Percentiles rank a stretch among this genome's conserved stretches.
phyloP scores from a whole-genome alignment of 53 echinoderm and acorn worm genomes.

The Echinometra lucunter region DNA sequence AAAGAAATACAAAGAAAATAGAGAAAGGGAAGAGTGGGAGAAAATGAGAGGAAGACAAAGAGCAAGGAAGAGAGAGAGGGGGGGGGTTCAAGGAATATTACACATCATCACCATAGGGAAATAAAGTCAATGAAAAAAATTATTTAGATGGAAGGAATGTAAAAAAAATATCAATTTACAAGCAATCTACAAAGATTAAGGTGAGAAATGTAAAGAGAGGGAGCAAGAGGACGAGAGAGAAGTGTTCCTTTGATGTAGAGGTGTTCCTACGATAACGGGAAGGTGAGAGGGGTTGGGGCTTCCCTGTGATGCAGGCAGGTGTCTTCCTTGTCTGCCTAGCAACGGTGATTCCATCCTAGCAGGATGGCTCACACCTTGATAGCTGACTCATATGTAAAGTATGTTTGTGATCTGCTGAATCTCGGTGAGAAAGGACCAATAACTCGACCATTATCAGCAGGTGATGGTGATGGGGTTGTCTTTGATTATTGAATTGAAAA shows the following conservation, averaged over 20 bases:
- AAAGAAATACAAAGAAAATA: not conserved
- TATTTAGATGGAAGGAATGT: too few species aligned
- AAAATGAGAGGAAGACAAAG: not conserved
- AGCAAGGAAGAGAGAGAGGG: not conserved
- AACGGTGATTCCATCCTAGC: slow-evolving; percentile 21
- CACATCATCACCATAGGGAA: not conserved
- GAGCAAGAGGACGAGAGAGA: not conserved
- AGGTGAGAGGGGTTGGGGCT: slow-evolving; percentile 26
- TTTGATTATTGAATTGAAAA: not conserved
- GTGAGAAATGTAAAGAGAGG: not conserved
- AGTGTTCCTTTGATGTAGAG: not conserved
- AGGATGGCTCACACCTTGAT: slow-evolving; percentile 20
- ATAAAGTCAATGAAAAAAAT: too few species aligned
- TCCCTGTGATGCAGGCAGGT: not conserved
- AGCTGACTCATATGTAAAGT: slow-evolving; percentile 1
- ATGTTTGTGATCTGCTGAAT: slow-evolving; percentile 1
- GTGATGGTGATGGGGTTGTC: not conserved
- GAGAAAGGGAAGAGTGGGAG: too few species aligned
- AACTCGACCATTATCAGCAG: slow-evolving; percentile 23
- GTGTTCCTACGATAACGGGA: not conserved
- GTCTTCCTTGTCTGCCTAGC: not conserved
- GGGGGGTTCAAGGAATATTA: not conserved
- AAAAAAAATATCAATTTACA: not conserved
- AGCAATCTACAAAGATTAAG: not conserved
- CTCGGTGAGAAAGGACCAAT: not conserved